phyloP scores from a whole-genome alignment of 1,140 invertebrate genomes.

The Heliconius nattereri region DNA sequence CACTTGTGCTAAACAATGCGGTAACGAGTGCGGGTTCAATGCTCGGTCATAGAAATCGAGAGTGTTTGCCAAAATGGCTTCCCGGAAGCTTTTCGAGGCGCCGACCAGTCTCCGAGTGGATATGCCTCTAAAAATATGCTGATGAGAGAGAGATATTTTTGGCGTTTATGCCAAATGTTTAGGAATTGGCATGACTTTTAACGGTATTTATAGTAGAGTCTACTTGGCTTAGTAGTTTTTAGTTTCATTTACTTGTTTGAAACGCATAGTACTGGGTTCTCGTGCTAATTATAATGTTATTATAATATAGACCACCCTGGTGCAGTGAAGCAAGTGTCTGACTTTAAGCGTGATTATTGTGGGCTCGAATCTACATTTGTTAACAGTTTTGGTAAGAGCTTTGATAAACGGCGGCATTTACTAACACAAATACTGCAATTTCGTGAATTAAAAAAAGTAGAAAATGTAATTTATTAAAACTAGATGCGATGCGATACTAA shows the following conservation, averaged over 20 bases:
- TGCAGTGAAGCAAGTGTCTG: too few relatives aligned
- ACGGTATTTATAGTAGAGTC: not conserved
- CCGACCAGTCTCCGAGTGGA: not conserved
- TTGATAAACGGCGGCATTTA: too few relatives aligned
- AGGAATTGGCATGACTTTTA: not conserved
- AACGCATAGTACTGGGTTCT: not conserved
- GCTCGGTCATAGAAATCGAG: not conserved
- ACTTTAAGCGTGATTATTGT: too few relatives aligned
- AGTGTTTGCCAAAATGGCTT: not conserved
- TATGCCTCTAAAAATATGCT: constrained; percentile 3
- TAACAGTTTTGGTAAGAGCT: too few relatives aligned
- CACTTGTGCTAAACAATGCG: not conserved
- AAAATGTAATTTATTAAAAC: too few relatives aligned
- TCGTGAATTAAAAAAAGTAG: too few relatives aligned
- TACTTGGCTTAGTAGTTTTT: not conserved
- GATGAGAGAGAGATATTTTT: not conserved
- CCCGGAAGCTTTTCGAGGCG: not conserved
- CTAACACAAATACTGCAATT: too few relatives aligned
- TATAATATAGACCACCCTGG: too few relatives aligned
- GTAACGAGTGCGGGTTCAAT: not conserved
- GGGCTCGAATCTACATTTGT: too few relatives aligned
- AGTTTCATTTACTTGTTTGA: not conserved
- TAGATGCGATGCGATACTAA: too few relatives aligned
- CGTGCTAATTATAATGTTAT: not conserved
- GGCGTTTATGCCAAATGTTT: not conserved